Evolutionary conservation across 2,888 invertebrate species (phyloP).

Genomic region (Caenorhabditis drosophilae): DNA sequence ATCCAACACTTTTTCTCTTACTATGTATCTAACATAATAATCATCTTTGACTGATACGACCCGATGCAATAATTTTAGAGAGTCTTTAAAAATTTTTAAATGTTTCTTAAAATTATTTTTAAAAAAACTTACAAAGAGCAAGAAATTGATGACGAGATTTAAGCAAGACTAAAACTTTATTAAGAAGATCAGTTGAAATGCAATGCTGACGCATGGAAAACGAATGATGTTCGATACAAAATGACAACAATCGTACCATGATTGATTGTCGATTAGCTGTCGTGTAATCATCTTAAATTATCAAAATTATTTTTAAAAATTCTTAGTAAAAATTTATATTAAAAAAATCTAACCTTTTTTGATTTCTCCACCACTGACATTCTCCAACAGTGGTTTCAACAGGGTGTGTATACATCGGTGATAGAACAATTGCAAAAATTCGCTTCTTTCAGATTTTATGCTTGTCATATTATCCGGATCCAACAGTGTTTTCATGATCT

Average conservation of each 20-base stretch:
- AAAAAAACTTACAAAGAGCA: conserved; percentile 78
- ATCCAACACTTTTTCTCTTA: conserved; percentile 85
- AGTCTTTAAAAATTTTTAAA: conserved; percentile 74
- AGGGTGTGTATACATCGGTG: conserved; percentile 95
- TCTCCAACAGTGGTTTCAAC: conserved; percentile 91
- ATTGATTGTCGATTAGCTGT: conserved; percentile 92
- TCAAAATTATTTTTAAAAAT: background rate
- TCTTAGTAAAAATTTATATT: conserved; percentile 3
- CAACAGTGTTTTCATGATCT: conserved; percentile 59
- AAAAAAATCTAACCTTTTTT: conserved; percentile 44
- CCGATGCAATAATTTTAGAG: conserved; percentile 93
- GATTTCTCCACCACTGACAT: conserved; percentile 74
- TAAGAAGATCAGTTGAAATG: conserved; percentile 91
- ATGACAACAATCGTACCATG: conserved; percentile 91
- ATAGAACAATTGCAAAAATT: conserved; percentile 97
- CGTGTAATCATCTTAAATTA: conserved; percentile 90
- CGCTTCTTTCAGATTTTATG: conserved; percentile 89
- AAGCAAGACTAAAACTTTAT: conserved; percentile 82
- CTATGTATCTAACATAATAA: conserved; percentile 94
- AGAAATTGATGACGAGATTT: conserved; percentile 76
- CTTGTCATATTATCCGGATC: conserved; percentile 65
- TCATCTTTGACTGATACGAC: conserved; percentile 97
- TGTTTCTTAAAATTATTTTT: background rate
- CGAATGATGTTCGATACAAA: conserved; percentile 95
- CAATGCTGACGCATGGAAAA: conserved; percentile 87